Conservation (phyloP, 2,888 invertebrate species). For the Hofmannophila pseudospretella region DNA sequence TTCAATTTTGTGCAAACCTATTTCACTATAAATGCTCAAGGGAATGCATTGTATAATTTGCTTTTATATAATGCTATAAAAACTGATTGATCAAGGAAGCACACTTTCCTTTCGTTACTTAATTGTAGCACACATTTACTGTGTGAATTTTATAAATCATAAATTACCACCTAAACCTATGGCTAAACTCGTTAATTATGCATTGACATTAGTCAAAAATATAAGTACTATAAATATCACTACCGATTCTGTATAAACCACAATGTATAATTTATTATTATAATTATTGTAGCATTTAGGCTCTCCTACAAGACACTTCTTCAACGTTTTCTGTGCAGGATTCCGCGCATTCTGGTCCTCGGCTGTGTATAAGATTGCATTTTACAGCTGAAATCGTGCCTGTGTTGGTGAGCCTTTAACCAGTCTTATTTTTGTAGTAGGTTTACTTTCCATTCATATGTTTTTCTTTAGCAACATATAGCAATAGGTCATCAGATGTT, state of each 20-base stretch:
- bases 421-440: constrained; percentile 5
- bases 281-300: too few relatives aligned
- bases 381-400: too few relatives aligned
- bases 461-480: constrained; percentile 70
- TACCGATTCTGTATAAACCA: constrained; percentile 4
- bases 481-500: constrained; percentile 83
- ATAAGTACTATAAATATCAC: constrained; percentile 6
- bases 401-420: too few relatives aligned
- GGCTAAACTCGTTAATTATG: constrained; percentile 4
- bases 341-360: too few relatives aligned
- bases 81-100: constrained; percentile 8
- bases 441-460: constrained; percentile 43
- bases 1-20: too few relatives aligned
- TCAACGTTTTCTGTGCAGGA: too few relatives aligned
- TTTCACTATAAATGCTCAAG: not conserved
- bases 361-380: too few relatives aligned
- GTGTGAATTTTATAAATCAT: not conserved
- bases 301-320: too few relatives aligned
- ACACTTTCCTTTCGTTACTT: constrained; percentile 5
- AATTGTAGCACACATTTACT: not conserved
- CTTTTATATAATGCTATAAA: not conserved
- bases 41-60: constrained; percentile 1
- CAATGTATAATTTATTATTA: too few relatives aligned
- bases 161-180: constrained; percentile 6
- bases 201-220: constrained; percentile 4